Conservation (phyloP, 1,140 invertebrate species). For the Danaus melanippus region DNA sequence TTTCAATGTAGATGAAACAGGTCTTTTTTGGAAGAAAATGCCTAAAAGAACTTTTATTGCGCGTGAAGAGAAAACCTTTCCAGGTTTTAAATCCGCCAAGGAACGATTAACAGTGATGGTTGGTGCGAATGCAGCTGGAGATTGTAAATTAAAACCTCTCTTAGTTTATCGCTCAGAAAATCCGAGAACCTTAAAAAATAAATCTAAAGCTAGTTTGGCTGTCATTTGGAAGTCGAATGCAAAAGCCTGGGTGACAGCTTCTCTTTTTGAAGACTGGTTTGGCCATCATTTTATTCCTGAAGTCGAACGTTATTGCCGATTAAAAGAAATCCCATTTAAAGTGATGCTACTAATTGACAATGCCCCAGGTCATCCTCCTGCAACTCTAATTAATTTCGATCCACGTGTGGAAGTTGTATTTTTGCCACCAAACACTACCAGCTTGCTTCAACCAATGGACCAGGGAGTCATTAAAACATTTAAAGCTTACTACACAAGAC, state of each 20-base stretch:
- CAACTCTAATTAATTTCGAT: constrained; percentile 22
- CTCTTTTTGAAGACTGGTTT: constrained; percentile 51
- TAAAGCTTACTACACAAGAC: constrained; percentile 23
- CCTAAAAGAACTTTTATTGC: constrained; percentile 52
- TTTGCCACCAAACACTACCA: constrained; percentile 46
- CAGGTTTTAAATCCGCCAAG: constrained; percentile 61
- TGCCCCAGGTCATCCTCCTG: constrained; percentile 43
- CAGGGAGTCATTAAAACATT: constrained; percentile 23
- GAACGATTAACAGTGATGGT: constrained; percentile 62
- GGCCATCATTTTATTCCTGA: constrained; percentile 35
- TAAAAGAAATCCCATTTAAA: constrained; percentile 55
- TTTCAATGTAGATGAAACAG: constrained; percentile 7
- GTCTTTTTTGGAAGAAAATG: constrained; percentile 67
- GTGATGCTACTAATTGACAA: constrained; percentile 66
- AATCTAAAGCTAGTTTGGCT: constrained; percentile 36
- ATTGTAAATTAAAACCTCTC: constrained; percentile 21
- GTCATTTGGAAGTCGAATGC: constrained; percentile 50
- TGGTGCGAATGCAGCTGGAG: constrained; percentile 55
- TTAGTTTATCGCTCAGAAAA: constrained; percentile 56
- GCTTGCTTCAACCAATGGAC: constrained; percentile 66
- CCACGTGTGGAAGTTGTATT: constrained; percentile 56
- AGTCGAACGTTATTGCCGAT: constrained; percentile 35
- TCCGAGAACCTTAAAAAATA: constrained; percentile 54
- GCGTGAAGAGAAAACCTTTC: constrained; percentile 33
- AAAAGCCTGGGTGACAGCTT: constrained; percentile 44